Percentiles rank a stretch among this genome's conserved stretches.
Conservation (phyloP, 2,888 invertebrate genomes). For the Eilema griseolum region DNA sequence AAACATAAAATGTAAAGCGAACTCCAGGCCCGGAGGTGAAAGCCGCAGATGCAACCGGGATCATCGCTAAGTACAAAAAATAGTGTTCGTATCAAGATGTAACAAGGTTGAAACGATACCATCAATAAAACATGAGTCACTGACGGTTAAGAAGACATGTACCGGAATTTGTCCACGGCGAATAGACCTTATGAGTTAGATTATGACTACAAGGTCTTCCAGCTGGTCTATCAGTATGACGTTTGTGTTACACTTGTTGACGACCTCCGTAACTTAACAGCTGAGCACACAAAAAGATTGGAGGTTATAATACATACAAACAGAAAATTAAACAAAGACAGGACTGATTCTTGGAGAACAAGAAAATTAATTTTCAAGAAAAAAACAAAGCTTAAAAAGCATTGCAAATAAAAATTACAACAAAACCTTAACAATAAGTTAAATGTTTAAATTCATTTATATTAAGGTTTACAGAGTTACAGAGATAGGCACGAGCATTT, state of each 20-base stretch:
- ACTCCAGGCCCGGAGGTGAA: background rate
- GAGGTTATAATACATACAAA: background rate
- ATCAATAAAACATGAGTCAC: conserved; percentile 41
- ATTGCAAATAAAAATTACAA: background rate
- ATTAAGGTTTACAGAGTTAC: conserved; percentile 7
- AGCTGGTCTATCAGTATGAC: conserved; percentile 43
- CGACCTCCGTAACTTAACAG: conserved; percentile 28
- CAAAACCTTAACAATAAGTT: background rate
- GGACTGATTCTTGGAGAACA: background rate
- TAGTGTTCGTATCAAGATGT: background rate
- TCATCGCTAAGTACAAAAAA: background rate
- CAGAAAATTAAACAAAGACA: background rate
- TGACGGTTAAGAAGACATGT: conserved; percentile 33
- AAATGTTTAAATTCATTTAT: conserved; percentile 1
- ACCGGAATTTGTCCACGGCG: conserved; percentile 35
- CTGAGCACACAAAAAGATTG: conserved; percentile 16
- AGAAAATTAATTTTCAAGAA: background rate
- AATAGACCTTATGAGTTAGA: conserved; percentile 42
- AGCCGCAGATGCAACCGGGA: background rate
- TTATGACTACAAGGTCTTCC: conserved; percentile 60
- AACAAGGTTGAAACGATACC: conserved; percentile 15
- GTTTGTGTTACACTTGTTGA: conserved; percentile 51
- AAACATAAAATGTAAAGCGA: background rate
- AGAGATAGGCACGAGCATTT: conserved; percentile 42
- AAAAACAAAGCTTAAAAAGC: background rate